phyloP scores from a whole-genome alignment of 2,888 invertebrate species.

The Achlya flavicornis region DNA sequence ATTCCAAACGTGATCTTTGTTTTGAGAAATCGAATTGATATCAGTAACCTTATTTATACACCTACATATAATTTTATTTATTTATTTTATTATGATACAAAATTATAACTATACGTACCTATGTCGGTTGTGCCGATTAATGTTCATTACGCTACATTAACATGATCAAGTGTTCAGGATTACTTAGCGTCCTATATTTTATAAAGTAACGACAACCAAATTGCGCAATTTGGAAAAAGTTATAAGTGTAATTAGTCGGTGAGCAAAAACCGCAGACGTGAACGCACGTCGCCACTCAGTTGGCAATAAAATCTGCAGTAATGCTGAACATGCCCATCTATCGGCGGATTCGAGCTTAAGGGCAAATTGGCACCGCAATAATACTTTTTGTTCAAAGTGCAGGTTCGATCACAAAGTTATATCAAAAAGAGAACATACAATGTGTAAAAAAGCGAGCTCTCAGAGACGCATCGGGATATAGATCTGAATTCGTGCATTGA shows the following conservation, averaged over 20 bases:
- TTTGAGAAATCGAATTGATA: slow-evolving; percentile 10
- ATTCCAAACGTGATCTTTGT: slow-evolving; percentile 32
- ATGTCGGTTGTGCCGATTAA: no score
- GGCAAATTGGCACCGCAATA: slow-evolving; percentile 42
- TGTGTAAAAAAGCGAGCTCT: slow-evolving; percentile 1
- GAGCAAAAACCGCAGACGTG: slow-evolving; percentile 64
- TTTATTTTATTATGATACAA: no score
- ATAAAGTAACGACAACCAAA: slow-evolving; percentile 49
- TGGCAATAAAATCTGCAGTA: slow-evolving; percentile 55
- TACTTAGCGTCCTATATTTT: slow-evolving; percentile 40
- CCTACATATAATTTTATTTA: no score
- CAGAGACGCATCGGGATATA: slow-evolving; percentile 9
- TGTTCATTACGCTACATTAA: slow-evolving; percentile 23
- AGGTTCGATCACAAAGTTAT: neutral
- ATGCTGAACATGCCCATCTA: slow-evolving; percentile 56
- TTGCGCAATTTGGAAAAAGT: slow-evolving; percentile 70
- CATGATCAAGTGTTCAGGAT: slow-evolving; percentile 53
- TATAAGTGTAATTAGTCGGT: slow-evolving; percentile 63
- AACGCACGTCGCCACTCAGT: slow-evolving; percentile 45
- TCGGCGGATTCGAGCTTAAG: slow-evolving; percentile 41
- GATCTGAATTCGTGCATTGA: neutral
- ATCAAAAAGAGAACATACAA: slow-evolving; percentile 10
- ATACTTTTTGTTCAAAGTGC: slow-evolving; percentile 39
- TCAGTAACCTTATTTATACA: neutral
- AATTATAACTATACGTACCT: no score